Evolutionary conservation across 2,888 invertebrate genomes (phyloP), one percentile per base, ranked within the genome.

Genomic region (Eupsilia transversa): DNA sequence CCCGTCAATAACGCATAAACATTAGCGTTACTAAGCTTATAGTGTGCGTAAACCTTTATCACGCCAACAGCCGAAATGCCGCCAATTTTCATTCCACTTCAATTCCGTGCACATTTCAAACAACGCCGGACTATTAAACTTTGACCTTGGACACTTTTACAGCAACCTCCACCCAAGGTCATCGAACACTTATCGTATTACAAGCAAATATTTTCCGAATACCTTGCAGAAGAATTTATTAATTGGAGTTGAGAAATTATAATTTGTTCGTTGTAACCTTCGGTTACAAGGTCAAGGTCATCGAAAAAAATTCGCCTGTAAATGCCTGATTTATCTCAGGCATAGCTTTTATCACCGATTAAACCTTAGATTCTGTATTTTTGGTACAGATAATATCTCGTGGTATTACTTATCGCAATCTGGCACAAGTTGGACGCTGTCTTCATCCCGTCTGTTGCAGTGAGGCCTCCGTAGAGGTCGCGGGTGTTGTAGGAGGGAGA

Each of bases 401-500:
- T 76, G 20, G 57, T 30, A 70, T 91, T 93, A 94, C 91, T 96
- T 94, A 84, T 96, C 95, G 83, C 92, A 93, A 82, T 95, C 92
- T 30, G 91, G 94, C 20, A 96, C 96, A 10, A 96, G 88, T 38
- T 94, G 94, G n/a, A 93, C 92, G 89, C 93, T 94, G 87, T 96
- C 96, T 1, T 95, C 96, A 68, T 89, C 92, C 27, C 91, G 82
- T 27, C 94, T 84, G 74, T 86, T 87, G 68, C 91, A 78, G 80
- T 90, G 89, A 0, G 94, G 92, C 64, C 95, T 91, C 20, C 96
- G 89, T 35, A 95, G 88, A 0, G 96, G 96, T 0, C 95, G 92
- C 23, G 96, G 94, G 74, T 96, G 95, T 74, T 94, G 96, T 0
- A 96, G 89, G 2, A 96, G 91, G 3, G 96, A 94, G 83, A 96